Base-by-base conservation (phyloP, 2,888 invertebrate genomes). In the Troides aeacus region DNA sequence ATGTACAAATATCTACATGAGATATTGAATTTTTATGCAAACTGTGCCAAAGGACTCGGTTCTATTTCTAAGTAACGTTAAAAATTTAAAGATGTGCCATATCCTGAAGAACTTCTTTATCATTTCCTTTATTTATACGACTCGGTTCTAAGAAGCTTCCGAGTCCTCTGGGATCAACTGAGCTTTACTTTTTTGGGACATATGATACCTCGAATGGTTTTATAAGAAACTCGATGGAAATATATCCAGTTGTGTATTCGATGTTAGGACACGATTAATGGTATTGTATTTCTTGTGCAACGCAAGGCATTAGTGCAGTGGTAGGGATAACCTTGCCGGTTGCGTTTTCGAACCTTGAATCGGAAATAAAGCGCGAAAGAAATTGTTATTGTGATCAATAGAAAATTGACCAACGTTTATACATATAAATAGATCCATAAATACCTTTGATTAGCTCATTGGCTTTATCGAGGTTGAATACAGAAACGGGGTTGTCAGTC, bases 321-420 rank as follows among this genome's bases (percentile, higher is more conserved):
- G 5, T 59, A 46, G 58, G 69, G 65, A 66, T 68, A 70, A 75
- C 78, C 78, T 78, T 76, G 77, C 68, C 68, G 61, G 65, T 74
- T 74, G 75, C 76, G 72, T 72, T 59, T n/a, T 71, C 63, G 70
- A 72, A 75, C 78, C 76, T 78, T 78, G 77, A 74, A 76, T 75
- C 72, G 66, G 71, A 75, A 75, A 72, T 74, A 72, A 72, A 75
- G 74, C 74, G 69, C 73, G 74, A 77, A 77, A 74, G 74, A 78
- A 74, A 74, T 74, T 74, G 71, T 68, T 71, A 71, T 65, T 71
- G 70, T 67, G 72, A 68, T 69, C 24, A 50, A 58, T 62, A 58
- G 65, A 66, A 65, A 69, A 70, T 70, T 70, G 66, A 70, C 60
- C 69, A 69, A 65, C 56, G 56, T 23, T 17, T 53, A 56, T 64